A percentile compares a stretch with the other conserved stretches of the same genome.
phyloP scores from a whole-genome alignment of 2,113 vertebrate species.

The Vidua chalybeata region DNA sequence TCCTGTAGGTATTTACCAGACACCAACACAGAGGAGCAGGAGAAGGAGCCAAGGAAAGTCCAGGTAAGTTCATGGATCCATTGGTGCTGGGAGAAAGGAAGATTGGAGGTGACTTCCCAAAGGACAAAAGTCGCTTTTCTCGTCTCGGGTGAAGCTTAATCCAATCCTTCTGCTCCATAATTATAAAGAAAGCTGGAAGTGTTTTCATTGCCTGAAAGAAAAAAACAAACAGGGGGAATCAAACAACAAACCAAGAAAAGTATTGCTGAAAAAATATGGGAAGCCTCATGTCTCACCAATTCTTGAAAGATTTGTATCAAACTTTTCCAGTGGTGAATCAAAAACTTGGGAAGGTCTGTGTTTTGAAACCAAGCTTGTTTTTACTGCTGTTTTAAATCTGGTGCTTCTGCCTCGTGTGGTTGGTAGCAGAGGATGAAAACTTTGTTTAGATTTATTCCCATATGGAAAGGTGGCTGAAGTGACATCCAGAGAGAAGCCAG shows the following conservation, averaged over 20 bases:
- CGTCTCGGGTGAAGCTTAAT: neutral
- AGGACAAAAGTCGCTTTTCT: neutral
- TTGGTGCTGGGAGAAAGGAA: neutral
- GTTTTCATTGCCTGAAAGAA: neutral
- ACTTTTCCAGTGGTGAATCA: neutral
- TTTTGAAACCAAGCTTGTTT: neutral
- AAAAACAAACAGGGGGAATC: neutral
- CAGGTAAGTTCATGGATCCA: conserved; percentile 23
- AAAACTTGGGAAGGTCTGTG: neutral
- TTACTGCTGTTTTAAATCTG: neutral
- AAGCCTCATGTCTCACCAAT: neutral
- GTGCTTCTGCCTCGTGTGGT: neutral
- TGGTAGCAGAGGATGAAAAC: neutral
- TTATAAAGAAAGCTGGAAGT: neutral
- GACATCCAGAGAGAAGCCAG: neutral
- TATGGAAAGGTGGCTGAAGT: neutral
- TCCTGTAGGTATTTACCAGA: conserved; percentile 1
- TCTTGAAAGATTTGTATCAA: neutral
- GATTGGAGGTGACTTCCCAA: neutral
- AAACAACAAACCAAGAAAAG: neutral
- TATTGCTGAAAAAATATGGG: neutral
- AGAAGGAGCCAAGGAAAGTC: neutral
- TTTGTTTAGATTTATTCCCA: neutral
- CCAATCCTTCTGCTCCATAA: neutral
- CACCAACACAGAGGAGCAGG: neutral